Conservation (phyloP, 2,113 vertebrate species). For the Cyprinus carpio region DNA sequence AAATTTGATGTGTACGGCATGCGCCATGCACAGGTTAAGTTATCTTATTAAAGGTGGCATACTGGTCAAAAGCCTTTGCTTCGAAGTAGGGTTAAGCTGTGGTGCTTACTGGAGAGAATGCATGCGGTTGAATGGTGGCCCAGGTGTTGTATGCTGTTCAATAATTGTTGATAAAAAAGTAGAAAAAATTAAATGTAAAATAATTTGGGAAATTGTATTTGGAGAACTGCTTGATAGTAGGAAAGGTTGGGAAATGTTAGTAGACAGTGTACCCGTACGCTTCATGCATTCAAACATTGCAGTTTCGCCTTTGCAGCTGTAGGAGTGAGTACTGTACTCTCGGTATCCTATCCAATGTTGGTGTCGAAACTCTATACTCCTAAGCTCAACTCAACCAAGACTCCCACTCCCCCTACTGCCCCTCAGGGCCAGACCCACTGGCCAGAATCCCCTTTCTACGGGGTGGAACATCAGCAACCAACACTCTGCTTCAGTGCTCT, state of each 20-base stretch:
- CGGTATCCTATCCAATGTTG: conserved; percentile 77
- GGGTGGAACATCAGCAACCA: too few relatives aligned
- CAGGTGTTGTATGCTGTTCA: background rate
- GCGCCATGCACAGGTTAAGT: background rate
- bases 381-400: conserved; percentile 70
- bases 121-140: background rate
- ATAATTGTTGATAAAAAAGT: background rate
- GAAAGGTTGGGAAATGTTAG: background rate
- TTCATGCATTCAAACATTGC: background rate
- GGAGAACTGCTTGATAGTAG: background rate
- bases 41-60: background rate
- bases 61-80: background rate
- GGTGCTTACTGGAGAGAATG: background rate
- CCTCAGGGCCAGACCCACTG: too few relatives aligned
- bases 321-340: conserved; percentile 80
- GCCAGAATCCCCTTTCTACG: too few relatives aligned
- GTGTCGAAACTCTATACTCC: conserved; percentile 75
- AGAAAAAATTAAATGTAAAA: background rate
- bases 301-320: conserved; percentile 29
- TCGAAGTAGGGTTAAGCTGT: background rate
- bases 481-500: conserved; percentile 87
- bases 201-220: background rate
- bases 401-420: conserved; percentile 56
- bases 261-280: background rate
- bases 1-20: background rate